Percentiles rank a stretch among this genome's conserved stretches.
Conservation (phyloP, 1,140 invertebrate genomes). For the Drosophila ambigua region DNA sequence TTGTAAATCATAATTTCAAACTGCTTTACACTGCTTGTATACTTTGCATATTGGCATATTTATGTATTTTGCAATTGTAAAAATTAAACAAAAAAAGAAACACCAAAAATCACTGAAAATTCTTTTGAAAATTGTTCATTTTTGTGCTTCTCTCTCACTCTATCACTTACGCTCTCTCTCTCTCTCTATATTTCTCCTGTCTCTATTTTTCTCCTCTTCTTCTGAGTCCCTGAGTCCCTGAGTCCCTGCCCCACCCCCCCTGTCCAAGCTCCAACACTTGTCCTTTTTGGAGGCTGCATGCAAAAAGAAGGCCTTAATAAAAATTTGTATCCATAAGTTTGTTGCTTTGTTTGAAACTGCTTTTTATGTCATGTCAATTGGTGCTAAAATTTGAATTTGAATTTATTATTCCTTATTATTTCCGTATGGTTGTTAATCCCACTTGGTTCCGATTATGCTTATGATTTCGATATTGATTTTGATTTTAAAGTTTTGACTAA, state of each 20-base stretch:
- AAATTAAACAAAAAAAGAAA: constrained; percentile 1
- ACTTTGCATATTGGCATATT: constrained; percentile 72
- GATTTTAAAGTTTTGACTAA: constrained; percentile 32
- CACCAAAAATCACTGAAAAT: constrained; percentile 18
- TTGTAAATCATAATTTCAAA: constrained; percentile 38
- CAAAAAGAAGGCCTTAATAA: not conserved
- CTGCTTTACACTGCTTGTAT: constrained; percentile 59
- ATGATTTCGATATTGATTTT: constrained; percentile 21
- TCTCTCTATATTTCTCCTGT: not conserved
- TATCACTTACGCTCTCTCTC: not conserved
- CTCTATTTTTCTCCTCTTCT: not conserved
- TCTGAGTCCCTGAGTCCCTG: constrained; percentile 7
- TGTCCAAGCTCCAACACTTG: not conserved
- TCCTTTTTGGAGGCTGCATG: constrained; percentile 1
- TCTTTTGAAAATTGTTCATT: constrained; percentile 14
- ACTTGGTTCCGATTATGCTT: constrained; percentile 23
- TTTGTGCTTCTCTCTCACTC: constrained; percentile 25
- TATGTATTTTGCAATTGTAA: constrained; percentile 40
- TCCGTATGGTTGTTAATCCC: constrained; percentile 17
- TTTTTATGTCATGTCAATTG: constrained; percentile 61
- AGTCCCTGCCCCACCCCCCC: not conserved
- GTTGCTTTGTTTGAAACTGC: constrained; percentile 61
- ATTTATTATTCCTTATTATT: constrained; percentile 21
- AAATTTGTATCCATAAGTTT: constrained; percentile 35
- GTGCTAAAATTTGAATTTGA: constrained; percentile 36